Evolutionary conservation across 2,113 vertebrate genomes (phyloP).

Genomic region (Gobius niger): DNA sequence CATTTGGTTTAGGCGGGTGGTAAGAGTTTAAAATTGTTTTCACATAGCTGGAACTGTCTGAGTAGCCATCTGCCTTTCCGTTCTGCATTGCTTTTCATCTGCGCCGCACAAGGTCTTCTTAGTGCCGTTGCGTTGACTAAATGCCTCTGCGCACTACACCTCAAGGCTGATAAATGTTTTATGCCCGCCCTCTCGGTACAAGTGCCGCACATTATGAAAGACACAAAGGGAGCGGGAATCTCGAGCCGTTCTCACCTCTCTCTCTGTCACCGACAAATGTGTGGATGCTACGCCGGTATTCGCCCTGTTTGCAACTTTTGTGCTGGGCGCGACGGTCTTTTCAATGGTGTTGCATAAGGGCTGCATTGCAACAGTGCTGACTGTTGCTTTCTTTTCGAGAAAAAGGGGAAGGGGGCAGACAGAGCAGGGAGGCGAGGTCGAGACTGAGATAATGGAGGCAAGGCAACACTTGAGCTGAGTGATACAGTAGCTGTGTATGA

Average conservation of each 20-base stretch:
- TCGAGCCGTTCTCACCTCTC: background rate
- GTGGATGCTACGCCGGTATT: conserved; percentile 35
- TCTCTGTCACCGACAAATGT: background rate
- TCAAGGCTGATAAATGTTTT: background rate
- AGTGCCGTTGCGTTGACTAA: conserved; percentile 1
- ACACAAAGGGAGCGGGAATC: background rate
- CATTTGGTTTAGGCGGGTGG: no score
- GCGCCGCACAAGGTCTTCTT: background rate
- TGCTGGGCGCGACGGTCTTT: conserved; percentile 62
- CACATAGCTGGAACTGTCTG: no score
- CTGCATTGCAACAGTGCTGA: conserved; percentile 63
- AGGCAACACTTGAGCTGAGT: conserved; percentile 24
- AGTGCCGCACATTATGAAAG: background rate
- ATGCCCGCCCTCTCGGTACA: conserved; percentile 9
- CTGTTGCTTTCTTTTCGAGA: conserved; percentile 65
- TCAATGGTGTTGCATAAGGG: conserved; percentile 70
- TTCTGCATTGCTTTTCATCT: background rate
- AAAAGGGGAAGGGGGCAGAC: no score
- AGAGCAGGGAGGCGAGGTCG: background rate
- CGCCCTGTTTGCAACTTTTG: conserved; percentile 50
- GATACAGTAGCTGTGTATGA: conserved; percentile 13
- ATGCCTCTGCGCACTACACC: background rate
- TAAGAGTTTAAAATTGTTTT: no score
- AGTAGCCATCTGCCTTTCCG: background rate
- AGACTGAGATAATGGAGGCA: conserved; percentile 8